These are phyloP conservation scores for Machimus rusticus DNA, from an alignment of 2,888 invertebrate species.

Conservation along the genomic window DNA sequence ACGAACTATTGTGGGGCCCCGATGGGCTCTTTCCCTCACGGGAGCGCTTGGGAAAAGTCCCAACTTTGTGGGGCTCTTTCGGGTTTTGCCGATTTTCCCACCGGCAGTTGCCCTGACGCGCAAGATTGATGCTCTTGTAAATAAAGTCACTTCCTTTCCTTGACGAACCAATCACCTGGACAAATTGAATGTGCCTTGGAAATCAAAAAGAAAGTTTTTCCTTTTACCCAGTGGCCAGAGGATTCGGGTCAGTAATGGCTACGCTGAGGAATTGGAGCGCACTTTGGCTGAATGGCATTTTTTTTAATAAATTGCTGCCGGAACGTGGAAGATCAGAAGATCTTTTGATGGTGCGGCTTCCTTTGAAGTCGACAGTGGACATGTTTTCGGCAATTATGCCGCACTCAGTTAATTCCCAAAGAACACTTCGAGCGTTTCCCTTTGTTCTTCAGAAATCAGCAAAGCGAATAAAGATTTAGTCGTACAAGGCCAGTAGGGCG, in stretches of 20 bases:
- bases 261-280: neutral
- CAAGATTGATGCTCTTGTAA: neutral
- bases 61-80: neutral
- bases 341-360: neutral
- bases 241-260: neutral
- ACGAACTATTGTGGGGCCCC: neutral
- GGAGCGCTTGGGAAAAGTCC: neutral
- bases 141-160: neutral
- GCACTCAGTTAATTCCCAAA: neutral
- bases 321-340: neutral
- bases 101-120: neutral
- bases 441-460: neutral
- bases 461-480: neutral
- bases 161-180: neutral
- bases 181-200: neutral
- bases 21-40: neutral
- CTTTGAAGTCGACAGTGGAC: slow-evolving; percentile 1
- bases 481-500: neutral
- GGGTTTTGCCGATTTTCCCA: neutral
- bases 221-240: neutral
- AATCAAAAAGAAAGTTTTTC: neutral
- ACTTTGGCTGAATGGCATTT: neutral
- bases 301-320: neutral
- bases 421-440: neutral
- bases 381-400: neutral